Percentiles rank a stretch among this genome's conserved stretches.
Evolutionary conservation across 2,797 vertebrate genomes (phyloP).

Genomic region (Oreonectes daqikongensis): DNA sequence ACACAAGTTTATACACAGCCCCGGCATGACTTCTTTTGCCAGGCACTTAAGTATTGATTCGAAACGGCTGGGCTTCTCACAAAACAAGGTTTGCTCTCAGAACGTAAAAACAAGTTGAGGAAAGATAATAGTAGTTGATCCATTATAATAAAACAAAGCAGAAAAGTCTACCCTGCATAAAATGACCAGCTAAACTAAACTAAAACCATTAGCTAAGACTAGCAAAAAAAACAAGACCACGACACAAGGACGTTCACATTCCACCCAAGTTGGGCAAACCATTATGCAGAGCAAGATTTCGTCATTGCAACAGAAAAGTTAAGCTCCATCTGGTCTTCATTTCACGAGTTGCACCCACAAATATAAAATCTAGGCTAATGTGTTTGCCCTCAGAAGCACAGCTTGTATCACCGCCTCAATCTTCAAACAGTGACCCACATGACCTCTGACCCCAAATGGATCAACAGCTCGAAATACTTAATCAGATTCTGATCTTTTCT

Average conservation of each 20-base stretch:
- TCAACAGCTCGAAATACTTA: conserved; percentile 63
- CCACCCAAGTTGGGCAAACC: conserved; percentile 33
- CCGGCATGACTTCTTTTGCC: conserved; percentile 29
- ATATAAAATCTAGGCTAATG: conserved; percentile 58
- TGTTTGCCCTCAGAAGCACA: conserved; percentile 61
- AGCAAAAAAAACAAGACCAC: conserved; percentile 13
- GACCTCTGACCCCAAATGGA: conserved; percentile 65
- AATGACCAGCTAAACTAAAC: not conserved
- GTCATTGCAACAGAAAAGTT: conserved; percentile 33
- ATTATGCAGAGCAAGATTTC: conserved; percentile 22
- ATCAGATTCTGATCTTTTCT: conserved; percentile 67
- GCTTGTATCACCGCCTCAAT: conserved; percentile 61
- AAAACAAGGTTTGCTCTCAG: conserved; percentile 29
- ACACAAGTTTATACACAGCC: conserved; percentile 33
- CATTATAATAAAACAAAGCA: not conserved
- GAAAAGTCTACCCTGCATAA: not conserved
- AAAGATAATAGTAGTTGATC: conserved; percentile 3
- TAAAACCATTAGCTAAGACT: not conserved
- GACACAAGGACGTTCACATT: conserved; percentile 23
- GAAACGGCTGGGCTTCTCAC: conserved; percentile 17
- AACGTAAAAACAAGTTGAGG: not conserved
- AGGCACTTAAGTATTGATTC: conserved; percentile 36
- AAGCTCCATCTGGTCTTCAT: conserved; percentile 62
- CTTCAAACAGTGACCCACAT: conserved; percentile 59
- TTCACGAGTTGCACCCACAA: conserved; percentile 54